Base-by-base conservation (phyloP, 2,888 invertebrate genomes). In the Mantis religiosa region DNA sequence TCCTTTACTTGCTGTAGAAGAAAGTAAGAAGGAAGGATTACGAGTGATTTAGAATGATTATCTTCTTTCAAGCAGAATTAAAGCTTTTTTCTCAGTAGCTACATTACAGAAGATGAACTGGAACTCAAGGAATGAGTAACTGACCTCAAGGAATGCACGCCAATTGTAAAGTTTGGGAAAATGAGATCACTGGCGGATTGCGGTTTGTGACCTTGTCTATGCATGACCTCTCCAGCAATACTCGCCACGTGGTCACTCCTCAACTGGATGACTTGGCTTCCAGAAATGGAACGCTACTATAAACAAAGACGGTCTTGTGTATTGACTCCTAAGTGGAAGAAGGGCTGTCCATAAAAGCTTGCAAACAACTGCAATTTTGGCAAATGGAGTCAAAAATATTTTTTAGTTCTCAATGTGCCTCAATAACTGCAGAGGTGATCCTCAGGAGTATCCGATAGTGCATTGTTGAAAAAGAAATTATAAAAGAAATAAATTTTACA, bases 111-210 rank as follows among this genome's bases (percentile, higher is more conserved):
- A 34, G 34, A 34, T 7, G 7, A 12, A 41, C 1, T 41, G 12
- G 41, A 1, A 12, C 41, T 41, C 41, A 41, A 41, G 41, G 41
- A 41, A 41, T 41, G 41, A 1, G 41, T 41, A 41, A 41, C 41
- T 41, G 41, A 41, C 41, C 41, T 41, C 41, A 41, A 41, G 41
- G 41, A 41, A 41, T 41, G 41, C 12, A 41, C 12, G 12, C 41
- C 41, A 41, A 41, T 41, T 41, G 41, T 41, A 41, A 34, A 41
- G 54, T 71, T 71, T 71, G 54, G 54, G 34, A 47, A 84, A 84
- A 84, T 84, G 84, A 84, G 84, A 84, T 84, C 84, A 84, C 84
- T 41, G 20, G 30, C 84, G 41, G 84, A 84, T 84, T 34, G 84
- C 41, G n/a, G 84, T 47, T 54, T 84, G 47, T 84, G 84, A 84